Base-by-base conservation (phyloP, 2,888 invertebrate species). In the Chrysomela aeneicollis region DNA sequence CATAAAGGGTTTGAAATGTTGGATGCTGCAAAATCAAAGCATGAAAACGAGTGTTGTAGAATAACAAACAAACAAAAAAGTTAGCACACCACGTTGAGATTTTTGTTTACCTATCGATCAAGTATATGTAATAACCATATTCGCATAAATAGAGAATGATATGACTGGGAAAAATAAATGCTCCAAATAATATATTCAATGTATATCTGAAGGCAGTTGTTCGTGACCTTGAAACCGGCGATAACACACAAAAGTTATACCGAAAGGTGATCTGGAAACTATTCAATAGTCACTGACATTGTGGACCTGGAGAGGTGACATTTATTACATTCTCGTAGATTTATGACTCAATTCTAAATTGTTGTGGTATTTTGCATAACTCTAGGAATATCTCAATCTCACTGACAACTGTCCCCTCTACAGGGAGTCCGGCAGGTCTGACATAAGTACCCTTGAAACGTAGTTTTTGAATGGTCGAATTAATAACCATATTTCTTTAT, bases 301-400 rank as follows among this genome's bases (percentile, higher is more conserved):
- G 65, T 32, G 58, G 35, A 57, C 52, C 65, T 63, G 64, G 62
- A 64, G 67, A 63, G 64, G 63, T 70, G 73, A 73, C 73, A 64
- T 71, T 72, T 70, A 71, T 73, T 68, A 54, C 61, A 37, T 58
- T 55, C 22, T 49, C 17, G 52, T 37, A 69, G 68, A 76, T 76
- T 76, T 76, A 76, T 73, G 69, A 70, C 51, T 21, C 61, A 51
- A 64, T 65, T 74, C 69, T 70, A 68, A 73, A 70, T 63, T 69
- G 70, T 70, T 69, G 67, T 73, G 62, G 69, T 73, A 67, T 77
- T 78, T 78, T 78, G 75, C 77, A 77, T 77, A 77, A 78, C 73
- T 68, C 53, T 59, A 55, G 62, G 68, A 71, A 78, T 73, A 69
- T 74, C 78, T 78, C 77, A 76, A 78, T 78, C 74, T 54, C 18